Evolutionary conservation across 1,140 invertebrate genomes (phyloP), one percentile per base, ranked within the genome.

Genomic region (Heliconius hermathena): DNA sequence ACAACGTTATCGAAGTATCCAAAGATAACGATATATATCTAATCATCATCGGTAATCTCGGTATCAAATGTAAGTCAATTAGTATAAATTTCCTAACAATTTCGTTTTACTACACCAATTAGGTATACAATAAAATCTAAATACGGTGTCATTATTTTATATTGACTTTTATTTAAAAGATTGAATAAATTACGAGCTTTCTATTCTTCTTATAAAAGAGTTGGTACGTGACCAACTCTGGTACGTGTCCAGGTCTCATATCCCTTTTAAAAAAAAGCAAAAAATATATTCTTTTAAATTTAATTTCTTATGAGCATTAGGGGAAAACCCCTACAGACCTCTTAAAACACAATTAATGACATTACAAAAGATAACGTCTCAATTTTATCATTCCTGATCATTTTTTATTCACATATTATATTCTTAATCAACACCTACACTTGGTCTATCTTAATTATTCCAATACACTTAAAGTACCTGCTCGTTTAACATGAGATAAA

Each of bases 401-500:
- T 22, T 22, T 60, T 60, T 20, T 2, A 13, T 46, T 76, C n/a
- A 76, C 5, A 29, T 20, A 36, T 36, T 4, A 41, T 20, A 29
- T 22, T 74, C 36, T 46, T 54, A 57, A 74, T 76, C 74, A 71
- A 71, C 66, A 54, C 78, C 74, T 60, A 72, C 66, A 70, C 60
- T 41, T 54, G 5, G 5, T 54, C 0, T 77, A 77, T 80, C 71
- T 80, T 70, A 80, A 77, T 74, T 79, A 80, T 74, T 66, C n/a
- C 38, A 74, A 78, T 81, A 73, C 73, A 70, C 75, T 76, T 77
- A 52, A 80, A 77, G 75, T 79, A 82, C 73, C 78, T 80, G 78
- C 75, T 77, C 57, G 72, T 80, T 77, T 75, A 82, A 78, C 76
- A 74, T 73, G 26, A 80, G 76, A 80, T 82, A 80, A 75, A 73